A percentile compares a stretch with the other conserved stretches of the same genome.
phyloP scores from a whole-genome alignment of 2,113 vertebrate species.

The Melanocharis versteri region DNA sequence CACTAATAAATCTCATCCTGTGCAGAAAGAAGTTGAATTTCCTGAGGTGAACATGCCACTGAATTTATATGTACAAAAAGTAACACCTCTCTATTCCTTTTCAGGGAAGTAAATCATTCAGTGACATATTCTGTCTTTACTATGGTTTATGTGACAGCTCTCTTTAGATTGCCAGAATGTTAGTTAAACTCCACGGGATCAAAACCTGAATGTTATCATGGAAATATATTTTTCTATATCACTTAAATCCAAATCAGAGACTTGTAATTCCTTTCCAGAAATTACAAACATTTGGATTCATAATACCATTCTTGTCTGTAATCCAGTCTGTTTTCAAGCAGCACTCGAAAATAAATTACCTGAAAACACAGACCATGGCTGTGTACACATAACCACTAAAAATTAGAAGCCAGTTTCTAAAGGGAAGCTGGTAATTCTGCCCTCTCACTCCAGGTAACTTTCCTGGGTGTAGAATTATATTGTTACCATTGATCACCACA shows the following conservation, averaged over 20 bases:
- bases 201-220: neutral
- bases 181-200: neutral
- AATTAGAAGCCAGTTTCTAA: neutral
- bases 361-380: neutral
- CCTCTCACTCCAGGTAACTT: neutral
- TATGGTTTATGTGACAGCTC: neutral
- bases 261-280: neutral
- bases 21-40: neutral
- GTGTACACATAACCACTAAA: neutral
- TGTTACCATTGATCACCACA: neutral
- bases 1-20: conserved; percentile 22
- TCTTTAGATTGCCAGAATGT: neutral
- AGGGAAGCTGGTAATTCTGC: neutral
- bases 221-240: neutral
- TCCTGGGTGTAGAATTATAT: neutral
- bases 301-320: neutral
- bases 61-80: neutral
- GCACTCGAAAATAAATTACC: neutral
- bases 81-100: neutral
- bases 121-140: neutral
- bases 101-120: neutral
- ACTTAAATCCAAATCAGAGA: neutral
- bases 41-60: neutral
- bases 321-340: neutral
- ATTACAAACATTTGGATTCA: neutral